Percentiles rank a stretch among this genome's conserved stretches.
These are phyloP conservation scores for Vespertilio murinus DNA, from an alignment of 2,797 vertebrate genomes.

Conservation along the genomic window DNA sequence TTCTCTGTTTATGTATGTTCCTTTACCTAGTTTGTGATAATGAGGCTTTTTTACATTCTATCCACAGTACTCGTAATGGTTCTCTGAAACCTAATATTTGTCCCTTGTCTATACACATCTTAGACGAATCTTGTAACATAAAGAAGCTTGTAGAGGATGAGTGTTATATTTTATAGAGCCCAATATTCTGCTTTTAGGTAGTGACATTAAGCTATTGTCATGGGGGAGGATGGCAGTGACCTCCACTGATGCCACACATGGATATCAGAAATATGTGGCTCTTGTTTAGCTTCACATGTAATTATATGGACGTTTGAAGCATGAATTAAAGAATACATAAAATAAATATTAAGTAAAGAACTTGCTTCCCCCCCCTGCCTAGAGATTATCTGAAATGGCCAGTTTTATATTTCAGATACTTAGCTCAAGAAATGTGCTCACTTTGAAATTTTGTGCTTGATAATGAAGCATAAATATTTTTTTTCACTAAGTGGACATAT, in stretches of 20 bases:
- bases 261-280: background rate
- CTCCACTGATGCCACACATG: background rate
- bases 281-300: background rate
- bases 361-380: background rate
- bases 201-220: background rate
- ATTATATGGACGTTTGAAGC: background rate
- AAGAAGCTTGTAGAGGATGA: background rate
- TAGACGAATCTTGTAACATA: background rate
- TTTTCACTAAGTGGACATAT: background rate
- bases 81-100: slow-evolving; percentile 23
- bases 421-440: background rate
- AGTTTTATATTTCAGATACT: background rate
- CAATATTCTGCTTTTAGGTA: background rate
- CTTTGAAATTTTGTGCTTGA: slow-evolving; percentile 22
- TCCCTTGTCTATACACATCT: slow-evolving; percentile 1
- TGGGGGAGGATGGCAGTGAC: background rate
- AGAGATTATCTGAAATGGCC: background rate
- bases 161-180: background rate
- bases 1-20: slow-evolving; percentile 67
- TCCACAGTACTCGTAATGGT: background rate
- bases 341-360: slow-evolving; percentile 31
- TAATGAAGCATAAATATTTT: slow-evolving; percentile 1
- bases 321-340: background rate
- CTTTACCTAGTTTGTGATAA: slow-evolving; percentile 70
- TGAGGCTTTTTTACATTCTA: slow-evolving; percentile 52